These are phyloP conservation scores for Trinorchestia longiramus DNA, from an alignment of 1,140 invertebrate genomes.

Conservation along the genomic window DNA sequence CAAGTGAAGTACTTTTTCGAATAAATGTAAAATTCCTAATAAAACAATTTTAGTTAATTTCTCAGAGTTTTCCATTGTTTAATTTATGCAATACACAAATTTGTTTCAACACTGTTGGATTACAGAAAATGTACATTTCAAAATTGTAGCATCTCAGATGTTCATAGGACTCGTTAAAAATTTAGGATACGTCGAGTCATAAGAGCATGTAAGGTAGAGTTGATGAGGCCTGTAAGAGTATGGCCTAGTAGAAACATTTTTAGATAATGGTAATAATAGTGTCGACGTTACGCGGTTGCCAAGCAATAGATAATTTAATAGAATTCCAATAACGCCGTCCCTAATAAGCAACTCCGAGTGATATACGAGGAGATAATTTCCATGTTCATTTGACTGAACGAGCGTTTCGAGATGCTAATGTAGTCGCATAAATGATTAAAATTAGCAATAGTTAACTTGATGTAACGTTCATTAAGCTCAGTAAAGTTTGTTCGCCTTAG, in stretches of 20 bases:
- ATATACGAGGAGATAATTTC: constrained; percentile 53
- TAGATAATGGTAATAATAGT: neutral
- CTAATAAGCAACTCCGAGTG: constrained; percentile 34
- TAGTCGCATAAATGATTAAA: neutral
- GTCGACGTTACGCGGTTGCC: neutral
- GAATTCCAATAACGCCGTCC: neutral
- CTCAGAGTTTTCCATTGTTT: no score
- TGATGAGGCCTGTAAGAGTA: neutral
- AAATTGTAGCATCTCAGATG: no score
- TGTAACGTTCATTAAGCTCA: neutral
- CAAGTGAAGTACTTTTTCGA: no score
- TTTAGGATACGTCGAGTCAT: neutral
- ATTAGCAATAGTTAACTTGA: neutral
- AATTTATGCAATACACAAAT: no score
- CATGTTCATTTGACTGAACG: constrained; percentile 37
- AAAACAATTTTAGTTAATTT: no score
- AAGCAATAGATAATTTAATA: neutral
- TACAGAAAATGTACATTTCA: no score
- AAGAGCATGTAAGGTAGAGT: neutral
- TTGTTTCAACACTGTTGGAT: no score
- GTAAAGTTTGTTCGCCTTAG: neutral
- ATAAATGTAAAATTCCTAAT: no score
- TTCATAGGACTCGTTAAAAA: no score
- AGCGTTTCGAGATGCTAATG: constrained; percentile 34
- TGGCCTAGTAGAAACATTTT: neutral